phyloP scores from a whole-genome alignment of 2,888 invertebrate genomes.

The Metellina segmentata region DNA sequence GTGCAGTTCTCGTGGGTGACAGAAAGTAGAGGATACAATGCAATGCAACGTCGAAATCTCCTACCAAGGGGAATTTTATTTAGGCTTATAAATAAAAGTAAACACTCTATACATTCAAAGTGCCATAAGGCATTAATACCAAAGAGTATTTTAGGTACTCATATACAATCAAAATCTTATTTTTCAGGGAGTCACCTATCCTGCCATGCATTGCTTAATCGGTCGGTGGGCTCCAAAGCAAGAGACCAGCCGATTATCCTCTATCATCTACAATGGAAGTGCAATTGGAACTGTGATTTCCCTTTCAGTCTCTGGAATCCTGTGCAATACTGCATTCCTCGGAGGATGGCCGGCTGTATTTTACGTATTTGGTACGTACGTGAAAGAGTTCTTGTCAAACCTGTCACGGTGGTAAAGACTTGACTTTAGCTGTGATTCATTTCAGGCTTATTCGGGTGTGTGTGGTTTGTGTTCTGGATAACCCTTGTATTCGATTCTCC shows the following conservation, averaged over 20 bases:
- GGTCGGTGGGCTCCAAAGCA: constrained; percentile 73
- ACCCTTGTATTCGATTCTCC: constrained; percentile 76
- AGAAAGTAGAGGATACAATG: no score
- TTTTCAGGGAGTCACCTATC: constrained; percentile 73
- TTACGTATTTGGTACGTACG: constrained; percentile 69
- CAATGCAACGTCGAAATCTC: background rate
- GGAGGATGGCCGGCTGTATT: constrained; percentile 84
- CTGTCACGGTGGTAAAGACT: no score
- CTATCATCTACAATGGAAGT: constrained; percentile 91
- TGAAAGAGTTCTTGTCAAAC: no score
- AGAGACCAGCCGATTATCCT: constrained; percentile 86
- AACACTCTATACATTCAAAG: background rate
- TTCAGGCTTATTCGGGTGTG: constrained; percentile 66
- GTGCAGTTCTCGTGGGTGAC: no score
- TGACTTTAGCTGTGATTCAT: background rate
- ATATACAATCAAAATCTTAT: background rate
- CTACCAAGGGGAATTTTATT: background rate
- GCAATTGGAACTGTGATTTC: constrained; percentile 92
- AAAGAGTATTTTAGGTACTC: no score
- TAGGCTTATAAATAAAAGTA: background rate
- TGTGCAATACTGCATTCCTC: constrained; percentile 89
- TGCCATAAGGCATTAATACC: background rate
- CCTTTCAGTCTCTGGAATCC: constrained; percentile 88
- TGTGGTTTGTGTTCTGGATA: constrained; percentile 77
- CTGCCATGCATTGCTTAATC: constrained; percentile 74